phyloP scores from a whole-genome alignment of 2,797 vertebrate species.

The Leptoclinus maculatus region DNA sequence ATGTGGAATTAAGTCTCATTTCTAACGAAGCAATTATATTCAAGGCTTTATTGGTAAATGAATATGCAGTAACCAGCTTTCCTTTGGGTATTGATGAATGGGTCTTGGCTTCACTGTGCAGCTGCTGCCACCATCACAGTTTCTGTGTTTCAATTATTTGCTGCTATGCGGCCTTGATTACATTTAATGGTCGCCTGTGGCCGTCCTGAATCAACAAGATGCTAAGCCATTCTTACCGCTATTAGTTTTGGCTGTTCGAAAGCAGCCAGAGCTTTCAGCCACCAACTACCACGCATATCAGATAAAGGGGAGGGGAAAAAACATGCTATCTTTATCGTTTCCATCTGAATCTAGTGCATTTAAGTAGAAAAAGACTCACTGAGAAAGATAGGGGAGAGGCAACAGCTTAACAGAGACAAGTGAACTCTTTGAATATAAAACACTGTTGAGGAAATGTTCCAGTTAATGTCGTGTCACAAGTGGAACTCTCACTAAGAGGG shows the following conservation, averaged over 20 bases:
- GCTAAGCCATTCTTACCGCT: slow-evolving; percentile 34
- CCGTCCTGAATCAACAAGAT: slow-evolving; percentile 48
- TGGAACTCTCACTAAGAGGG: not conserved
- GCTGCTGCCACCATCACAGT: slow-evolving; percentile 41
- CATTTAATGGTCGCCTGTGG: slow-evolving; percentile 57
- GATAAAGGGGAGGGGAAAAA: slow-evolving; percentile 10
- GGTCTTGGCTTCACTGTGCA: slow-evolving; percentile 11
- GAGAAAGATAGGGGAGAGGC: not conserved
- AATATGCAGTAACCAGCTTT: slow-evolving; percentile 36
- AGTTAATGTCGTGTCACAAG: not conserved
- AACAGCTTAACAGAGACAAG: not conserved
- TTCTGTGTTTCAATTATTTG: slow-evolving; percentile 61
- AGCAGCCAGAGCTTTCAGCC: slow-evolving; percentile 23
- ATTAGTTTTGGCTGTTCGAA: slow-evolving; percentile 33
- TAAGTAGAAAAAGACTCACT: slow-evolving; percentile 16
- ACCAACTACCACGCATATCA: not conserved
- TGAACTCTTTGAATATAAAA: not conserved
- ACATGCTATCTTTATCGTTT: not conserved
- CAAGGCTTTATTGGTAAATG: slow-evolving; percentile 30
- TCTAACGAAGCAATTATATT: slow-evolving; percentile 25
- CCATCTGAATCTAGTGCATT: not conserved
- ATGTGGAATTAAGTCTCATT: slow-evolving; percentile 21
- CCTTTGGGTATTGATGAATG: slow-evolving; percentile 44
- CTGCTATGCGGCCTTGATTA: slow-evolving; percentile 47
- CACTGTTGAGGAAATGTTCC: not conserved